Evolutionary conservation across 2,888 invertebrate genomes (phyloP).

Genomic region (Torymus tubicola): DNA sequence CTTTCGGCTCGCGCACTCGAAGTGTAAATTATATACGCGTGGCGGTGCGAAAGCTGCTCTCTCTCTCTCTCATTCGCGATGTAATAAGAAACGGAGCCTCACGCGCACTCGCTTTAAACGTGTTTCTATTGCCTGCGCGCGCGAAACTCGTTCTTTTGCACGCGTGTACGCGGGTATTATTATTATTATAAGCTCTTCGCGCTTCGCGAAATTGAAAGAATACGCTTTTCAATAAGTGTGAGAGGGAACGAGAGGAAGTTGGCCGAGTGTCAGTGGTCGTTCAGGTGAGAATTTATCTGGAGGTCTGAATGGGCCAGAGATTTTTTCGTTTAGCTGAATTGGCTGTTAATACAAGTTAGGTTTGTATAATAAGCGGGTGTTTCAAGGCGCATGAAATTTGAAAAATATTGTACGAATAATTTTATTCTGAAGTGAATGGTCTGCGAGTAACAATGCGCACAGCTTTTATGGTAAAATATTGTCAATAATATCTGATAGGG

Average conservation of each 20-base stretch:
- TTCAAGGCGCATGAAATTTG: too few species aligned
- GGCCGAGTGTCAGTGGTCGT: too few species aligned
- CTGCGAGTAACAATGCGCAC: too few species aligned
- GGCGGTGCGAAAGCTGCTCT: constrained; percentile 38
- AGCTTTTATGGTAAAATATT: too few species aligned
- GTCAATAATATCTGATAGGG: too few species aligned
- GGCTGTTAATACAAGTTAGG: not conserved
- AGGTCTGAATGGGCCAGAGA: not conserved
- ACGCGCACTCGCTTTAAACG: not conserved
- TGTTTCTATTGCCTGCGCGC: constrained; percentile 25
- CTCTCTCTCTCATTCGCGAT: constrained; percentile 19
- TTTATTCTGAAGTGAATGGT: too few species aligned
- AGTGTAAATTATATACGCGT: constrained; percentile 38
- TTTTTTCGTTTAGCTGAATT: not conserved
- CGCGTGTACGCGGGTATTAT: too few species aligned
- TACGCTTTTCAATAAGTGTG: constrained; percentile 46
- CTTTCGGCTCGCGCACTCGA: not conserved
- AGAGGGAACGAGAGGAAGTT: too few species aligned
- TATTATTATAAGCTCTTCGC: not conserved
- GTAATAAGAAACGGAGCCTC: constrained; percentile 37
- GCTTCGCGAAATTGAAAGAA: constrained; percentile 45
- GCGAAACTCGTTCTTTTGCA: too few species aligned
- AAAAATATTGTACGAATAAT: too few species aligned
- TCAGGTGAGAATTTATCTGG: not conserved
- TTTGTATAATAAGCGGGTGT: too few species aligned